Base-by-base conservation (phyloP, 2,888 invertebrate genomes). In the Tenthredo distinguenda region DNA sequence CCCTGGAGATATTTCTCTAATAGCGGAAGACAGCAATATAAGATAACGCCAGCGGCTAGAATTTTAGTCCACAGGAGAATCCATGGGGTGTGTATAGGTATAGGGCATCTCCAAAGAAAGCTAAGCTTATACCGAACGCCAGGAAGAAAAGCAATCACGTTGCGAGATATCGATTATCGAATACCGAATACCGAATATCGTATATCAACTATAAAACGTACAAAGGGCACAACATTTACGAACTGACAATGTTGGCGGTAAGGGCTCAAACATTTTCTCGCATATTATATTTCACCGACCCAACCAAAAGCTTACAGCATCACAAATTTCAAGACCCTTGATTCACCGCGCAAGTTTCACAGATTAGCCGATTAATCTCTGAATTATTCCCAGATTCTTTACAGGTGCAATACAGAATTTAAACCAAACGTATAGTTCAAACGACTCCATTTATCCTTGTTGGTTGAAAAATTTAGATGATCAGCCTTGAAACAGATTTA, bases 1-100 rank as follows among this genome's bases (percentile, higher is more conserved):
- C 77, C 77, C 50, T 50, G n/a, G 77, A 77, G 77, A 50, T 77
- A 77, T 77, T 77, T 77, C 18, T 77, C 55, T 77, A 77, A 77
- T 77, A 77, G 77, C 77, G 55, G 77, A 77, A 77, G 50, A 50
- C 55, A 55, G 77, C 26, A 21, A 74, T 74, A 74, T 74, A 74
- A 21, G 74, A 77, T 47, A 77, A 34, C 31, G 77, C 79, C 58
- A 26, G 50, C 62, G 79, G 79, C 34, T 62, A 21, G 62, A 81
- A 81, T 58, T 81, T 40, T 21, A 62, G 50, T 77, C 31, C 21
- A 55, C 77, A 55, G 15, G 31, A 50, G 77, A 50, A 55, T 50
- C 31, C 50, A 50, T n/a, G 26, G 62, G 62, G 34, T 37, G 37
- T 21, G 15, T 9, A 62, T 62, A 21, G 34, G 12, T 37, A 50